A percentile compares a stretch with the other conserved stretches of the same genome.
These are phyloP conservation scores for Folsomia manolachei DNA, from an alignment of 2,888 invertebrate genomes.

Conservation along the genomic window DNA sequence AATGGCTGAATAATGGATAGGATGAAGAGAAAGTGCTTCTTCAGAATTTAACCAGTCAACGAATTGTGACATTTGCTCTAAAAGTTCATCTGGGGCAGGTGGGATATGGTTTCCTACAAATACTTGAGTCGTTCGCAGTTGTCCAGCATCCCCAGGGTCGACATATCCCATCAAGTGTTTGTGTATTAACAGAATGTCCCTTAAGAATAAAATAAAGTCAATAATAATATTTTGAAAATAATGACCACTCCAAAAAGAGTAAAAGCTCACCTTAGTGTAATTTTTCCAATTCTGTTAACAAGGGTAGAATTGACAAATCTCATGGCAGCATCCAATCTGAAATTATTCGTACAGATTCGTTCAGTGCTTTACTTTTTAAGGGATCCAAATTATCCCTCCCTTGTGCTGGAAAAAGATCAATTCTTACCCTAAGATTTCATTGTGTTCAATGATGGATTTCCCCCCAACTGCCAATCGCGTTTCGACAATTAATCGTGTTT, in stretches of 20 bases:
- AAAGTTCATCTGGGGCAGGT: constrained; percentile 78
- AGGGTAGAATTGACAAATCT: constrained; percentile 79
- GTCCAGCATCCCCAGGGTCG: constrained; percentile 87
- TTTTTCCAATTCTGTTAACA: constrained; percentile 66
- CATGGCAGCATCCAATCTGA: constrained; percentile 86
- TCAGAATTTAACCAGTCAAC: constrained; percentile 86
- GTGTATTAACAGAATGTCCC: constrained; percentile 89
- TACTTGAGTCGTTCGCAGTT: constrained; percentile 82
- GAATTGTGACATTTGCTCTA: constrained; percentile 78
- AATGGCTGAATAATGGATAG: constrained; percentile 88
- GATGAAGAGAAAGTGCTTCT: constrained; percentile 78
- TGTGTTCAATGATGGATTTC: constrained; percentile 93
- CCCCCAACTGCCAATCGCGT: constrained; percentile 75
- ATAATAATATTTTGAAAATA: too few species aligned
- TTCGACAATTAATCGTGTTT: constrained; percentile 87
- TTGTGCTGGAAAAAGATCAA: too few species aligned
- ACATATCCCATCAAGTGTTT: constrained; percentile 89
- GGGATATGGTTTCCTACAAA: constrained; percentile 95
- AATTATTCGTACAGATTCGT: too few species aligned
- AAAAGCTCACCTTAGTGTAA: too few species aligned
- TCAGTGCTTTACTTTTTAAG: too few species aligned
- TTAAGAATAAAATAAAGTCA: too few species aligned
- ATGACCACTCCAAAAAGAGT: too few species aligned
- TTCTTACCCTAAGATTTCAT: constrained; percentile 94
- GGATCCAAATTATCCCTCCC: constrained; percentile 55